These are phyloP conservation scores for Drosophila persimilis DNA, from an alignment of 1,140 invertebrate genomes.

Conservation along the genomic window DNA sequence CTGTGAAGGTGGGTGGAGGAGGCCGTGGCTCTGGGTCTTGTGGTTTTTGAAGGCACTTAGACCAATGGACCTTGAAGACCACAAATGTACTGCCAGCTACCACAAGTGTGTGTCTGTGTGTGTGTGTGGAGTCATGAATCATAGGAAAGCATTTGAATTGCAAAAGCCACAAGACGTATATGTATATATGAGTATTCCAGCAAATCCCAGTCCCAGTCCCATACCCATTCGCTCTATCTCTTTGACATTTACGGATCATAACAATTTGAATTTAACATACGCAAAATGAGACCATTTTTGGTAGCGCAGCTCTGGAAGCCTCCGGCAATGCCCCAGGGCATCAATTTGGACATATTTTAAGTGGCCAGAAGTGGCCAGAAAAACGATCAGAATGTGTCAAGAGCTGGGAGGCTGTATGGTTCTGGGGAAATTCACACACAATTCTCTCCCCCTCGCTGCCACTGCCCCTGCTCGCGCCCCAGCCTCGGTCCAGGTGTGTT, in stretches of 20 bases:
- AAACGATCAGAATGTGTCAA: conserved; percentile 40
- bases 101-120: conserved; percentile 1
- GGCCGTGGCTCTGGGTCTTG: conserved; percentile 32
- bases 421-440: conserved; percentile 30
- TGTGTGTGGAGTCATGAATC: conserved; percentile 39
- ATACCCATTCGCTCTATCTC: conserved; percentile 21
- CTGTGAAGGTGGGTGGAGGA: conserved; percentile 18
- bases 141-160: conserved; percentile 71
- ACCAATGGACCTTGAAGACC: conserved; percentile 59
- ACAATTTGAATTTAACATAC: conserved; percentile 79
- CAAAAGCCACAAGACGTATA: conserved; percentile 57
- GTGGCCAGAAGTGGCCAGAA: conserved; percentile 46
- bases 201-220: too few species aligned
- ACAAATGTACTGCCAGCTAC: conserved; percentile 40
- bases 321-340: conserved; percentile 73
- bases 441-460: background rate
- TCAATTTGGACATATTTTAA: conserved; percentile 82
- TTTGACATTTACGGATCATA: conserved; percentile 82
- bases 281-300: conserved; percentile 80
- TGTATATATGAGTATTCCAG: background rate
- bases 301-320: conserved; percentile 32
- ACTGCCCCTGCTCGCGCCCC: background rate
- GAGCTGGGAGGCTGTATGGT: conserved; percentile 3
- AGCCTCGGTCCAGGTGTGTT: conserved; percentile 60
- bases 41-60: conserved; percentile 50